Evolutionary conservation across 2,113 vertebrate species (phyloP).

Genomic region (Oenanthe melanoleuca): DNA sequence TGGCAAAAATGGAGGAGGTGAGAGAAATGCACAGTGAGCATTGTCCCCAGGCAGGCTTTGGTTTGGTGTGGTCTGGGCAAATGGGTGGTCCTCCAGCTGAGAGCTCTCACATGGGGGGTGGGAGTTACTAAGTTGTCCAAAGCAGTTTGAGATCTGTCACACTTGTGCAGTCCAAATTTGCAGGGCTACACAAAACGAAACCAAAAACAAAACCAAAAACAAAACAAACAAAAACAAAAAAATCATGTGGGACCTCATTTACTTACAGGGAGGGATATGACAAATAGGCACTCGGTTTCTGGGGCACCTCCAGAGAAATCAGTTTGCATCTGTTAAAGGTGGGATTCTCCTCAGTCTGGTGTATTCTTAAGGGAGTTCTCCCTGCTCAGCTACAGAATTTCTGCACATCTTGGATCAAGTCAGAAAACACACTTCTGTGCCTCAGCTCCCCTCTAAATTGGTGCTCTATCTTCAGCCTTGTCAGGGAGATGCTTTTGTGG

Average conservation of each 20-base stretch:
- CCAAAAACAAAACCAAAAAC: too few species aligned
- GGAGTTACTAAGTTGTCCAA: neutral
- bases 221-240: too few species aligned
- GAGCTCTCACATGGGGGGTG: neutral
- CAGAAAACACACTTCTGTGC: neutral
- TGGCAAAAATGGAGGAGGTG: slow-evolving; percentile 92
- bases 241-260: neutral
- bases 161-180: neutral
- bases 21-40: neutral
- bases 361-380: neutral
- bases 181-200: neutral
- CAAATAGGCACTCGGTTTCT: neutral
- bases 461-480: neutral
- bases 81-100: neutral
- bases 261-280: neutral
- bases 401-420: neutral
- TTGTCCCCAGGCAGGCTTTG: neutral
- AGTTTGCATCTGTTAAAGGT: neutral
- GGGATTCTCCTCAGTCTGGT: neutral
- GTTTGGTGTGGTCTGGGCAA: neutral
- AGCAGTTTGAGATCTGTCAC: neutral
- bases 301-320: neutral
- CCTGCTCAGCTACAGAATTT: neutral
- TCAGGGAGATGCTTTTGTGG: neutral
- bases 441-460: neutral